phyloP scores from a whole-genome alignment of 1,140 invertebrate genomes.

The Euschistus heros region DNA sequence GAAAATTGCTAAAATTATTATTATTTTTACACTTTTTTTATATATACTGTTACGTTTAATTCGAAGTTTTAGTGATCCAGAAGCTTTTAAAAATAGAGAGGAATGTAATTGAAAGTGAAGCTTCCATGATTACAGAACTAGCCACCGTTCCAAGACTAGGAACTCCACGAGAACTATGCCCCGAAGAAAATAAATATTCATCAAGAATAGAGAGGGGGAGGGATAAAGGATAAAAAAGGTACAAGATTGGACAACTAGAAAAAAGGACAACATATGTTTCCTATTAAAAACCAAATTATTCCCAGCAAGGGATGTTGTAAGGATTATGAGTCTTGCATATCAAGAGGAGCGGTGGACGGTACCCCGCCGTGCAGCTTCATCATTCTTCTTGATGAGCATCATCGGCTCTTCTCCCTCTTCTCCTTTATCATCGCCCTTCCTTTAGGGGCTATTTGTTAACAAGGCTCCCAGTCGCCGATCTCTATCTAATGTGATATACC shows the following conservation, averaged over 20 bases:
- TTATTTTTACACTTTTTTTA: no score
- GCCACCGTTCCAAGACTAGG: no score
- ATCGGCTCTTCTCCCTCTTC: background rate
- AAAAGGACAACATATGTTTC: background rate
- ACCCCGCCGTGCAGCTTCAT: background rate
- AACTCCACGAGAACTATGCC: no score
- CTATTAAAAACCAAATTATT: constrained; percentile 5
- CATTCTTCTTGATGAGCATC: background rate
- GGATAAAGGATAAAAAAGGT: no score
- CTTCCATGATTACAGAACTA: no score
- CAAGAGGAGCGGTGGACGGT: background rate
- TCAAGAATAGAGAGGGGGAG: no score
- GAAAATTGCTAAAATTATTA: no score
- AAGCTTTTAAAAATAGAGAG: no score
- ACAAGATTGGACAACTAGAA: background rate
- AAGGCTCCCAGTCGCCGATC: background rate
- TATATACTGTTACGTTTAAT: no score
- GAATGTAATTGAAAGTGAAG: no score
- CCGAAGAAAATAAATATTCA: no score
- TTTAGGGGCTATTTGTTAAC: background rate
- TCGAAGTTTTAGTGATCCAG: no score
- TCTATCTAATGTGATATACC: background rate
- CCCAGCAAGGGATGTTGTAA: constrained; percentile 2
- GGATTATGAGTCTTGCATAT: constrained; percentile 1
- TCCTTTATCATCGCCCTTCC: background rate